A percentile compares a stretch with the other conserved stretches of the same genome.
phyloP scores from a whole-genome alignment of 1,140 invertebrate genomes.

The Ostrea edulis region DNA sequence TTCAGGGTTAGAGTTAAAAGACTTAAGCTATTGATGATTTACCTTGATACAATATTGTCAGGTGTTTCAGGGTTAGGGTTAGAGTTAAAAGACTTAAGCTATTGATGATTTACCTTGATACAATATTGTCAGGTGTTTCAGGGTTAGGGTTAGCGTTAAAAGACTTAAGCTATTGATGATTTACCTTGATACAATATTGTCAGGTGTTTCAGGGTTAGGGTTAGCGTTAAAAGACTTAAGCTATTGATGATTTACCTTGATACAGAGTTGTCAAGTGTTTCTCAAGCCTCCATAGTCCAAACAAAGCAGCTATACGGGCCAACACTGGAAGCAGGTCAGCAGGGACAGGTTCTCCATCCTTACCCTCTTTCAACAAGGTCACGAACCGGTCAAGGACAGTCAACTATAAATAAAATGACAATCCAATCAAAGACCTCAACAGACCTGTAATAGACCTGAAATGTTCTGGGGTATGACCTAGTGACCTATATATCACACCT shows the following conservation, averaged over 20 bases:
- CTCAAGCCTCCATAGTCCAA: constrained; percentile 77
- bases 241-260: constrained; percentile 69
- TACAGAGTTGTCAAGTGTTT: constrained; percentile 75
- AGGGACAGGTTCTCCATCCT: constrained; percentile 66
- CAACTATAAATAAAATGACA: constrained; percentile 63
- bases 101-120: background rate
- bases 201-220: background rate
- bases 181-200: constrained; percentile 23
- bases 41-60: too few relatives aligned
- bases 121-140: background rate
- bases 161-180: background rate
- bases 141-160: background rate
- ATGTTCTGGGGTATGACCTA: background rate
- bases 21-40: too few relatives aligned
- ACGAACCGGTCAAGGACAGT: constrained; percentile 74
- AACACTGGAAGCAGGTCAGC: constrained; percentile 80
- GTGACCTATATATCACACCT: background rate
- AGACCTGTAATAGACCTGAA: background rate
- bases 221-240: too few relatives aligned
- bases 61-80: constrained; percentile 63
- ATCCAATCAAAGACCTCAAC: background rate
- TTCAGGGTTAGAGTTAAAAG: too few relatives aligned
- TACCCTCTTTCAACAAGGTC: constrained; percentile 66
- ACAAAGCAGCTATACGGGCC: constrained; percentile 82
- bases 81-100: too few relatives aligned